Evolutionary conservation across 1,140 invertebrate genomes (phyloP).

Genomic region (Grapholita molesta): DNA sequence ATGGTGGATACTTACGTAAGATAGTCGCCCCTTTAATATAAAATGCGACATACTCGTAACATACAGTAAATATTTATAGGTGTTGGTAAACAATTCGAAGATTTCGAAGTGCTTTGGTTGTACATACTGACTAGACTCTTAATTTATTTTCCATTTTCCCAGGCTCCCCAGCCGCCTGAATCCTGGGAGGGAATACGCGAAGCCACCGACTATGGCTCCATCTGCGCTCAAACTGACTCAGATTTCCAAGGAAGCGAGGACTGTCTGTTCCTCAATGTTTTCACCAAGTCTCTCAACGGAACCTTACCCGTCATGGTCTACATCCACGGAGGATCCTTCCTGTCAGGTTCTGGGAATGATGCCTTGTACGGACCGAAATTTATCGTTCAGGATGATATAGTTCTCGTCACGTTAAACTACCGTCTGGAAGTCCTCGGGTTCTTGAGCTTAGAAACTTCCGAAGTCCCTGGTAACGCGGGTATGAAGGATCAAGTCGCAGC

Average conservation of each 20-base stretch:
- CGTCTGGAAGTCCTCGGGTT: constrained; percentile 83
- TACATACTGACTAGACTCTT: no score
- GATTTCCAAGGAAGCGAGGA: constrained; percentile 73
- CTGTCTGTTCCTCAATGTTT: constrained; percentile 83
- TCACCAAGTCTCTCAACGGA: constrained; percentile 69
- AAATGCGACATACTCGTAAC: no score
- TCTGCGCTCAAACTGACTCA: constrained; percentile 59
- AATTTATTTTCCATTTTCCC: constrained; percentile 23
- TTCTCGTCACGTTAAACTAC: constrained; percentile 85
- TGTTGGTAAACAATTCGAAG: no score
- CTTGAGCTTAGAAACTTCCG: constrained; percentile 78
- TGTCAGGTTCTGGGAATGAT: constrained; percentile 78
- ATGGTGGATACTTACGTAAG: no score
- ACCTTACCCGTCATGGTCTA: constrained; percentile 81
- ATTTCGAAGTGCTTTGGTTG: no score
- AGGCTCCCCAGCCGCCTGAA: constrained; percentile 70
- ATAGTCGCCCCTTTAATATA: no score
- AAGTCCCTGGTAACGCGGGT: constrained; percentile 82
- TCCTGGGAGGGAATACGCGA: constrained; percentile 76
- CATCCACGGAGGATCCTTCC: constrained; percentile 82
- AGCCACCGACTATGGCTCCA: constrained; percentile 68
- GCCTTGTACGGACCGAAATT: constrained; percentile 80
- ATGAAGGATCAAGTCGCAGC: constrained; percentile 82
- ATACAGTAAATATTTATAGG: no score
- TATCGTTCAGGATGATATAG: constrained; percentile 81